Evolutionary conservation across 2,888 invertebrate species (phyloP).

Genomic region (Diloba caeruleocephala): DNA sequence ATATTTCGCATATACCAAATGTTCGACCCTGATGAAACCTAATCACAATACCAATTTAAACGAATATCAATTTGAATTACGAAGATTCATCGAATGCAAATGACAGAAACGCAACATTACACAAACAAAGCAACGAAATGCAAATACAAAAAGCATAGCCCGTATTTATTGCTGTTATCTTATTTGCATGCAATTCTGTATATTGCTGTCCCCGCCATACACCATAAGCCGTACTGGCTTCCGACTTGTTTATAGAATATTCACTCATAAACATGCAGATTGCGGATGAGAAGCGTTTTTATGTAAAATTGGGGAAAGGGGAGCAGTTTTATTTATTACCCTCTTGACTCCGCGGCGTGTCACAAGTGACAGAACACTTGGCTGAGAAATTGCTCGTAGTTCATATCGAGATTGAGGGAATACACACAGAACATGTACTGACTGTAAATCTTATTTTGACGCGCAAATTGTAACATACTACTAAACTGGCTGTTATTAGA

Average conservation of each 20-base stretch:
- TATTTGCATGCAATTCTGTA: slow-evolving; percentile 87
- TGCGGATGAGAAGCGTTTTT: slow-evolving; percentile 88
- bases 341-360: slow-evolving; percentile 82
- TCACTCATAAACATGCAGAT: slow-evolving; percentile 89
- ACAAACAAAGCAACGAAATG: slow-evolving; percentile 65
- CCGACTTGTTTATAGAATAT: slow-evolving; percentile 88
- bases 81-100: slow-evolving; percentile 27
- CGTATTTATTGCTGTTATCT: slow-evolving; percentile 85
- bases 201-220: slow-evolving; percentile 79
- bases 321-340: slow-evolving; percentile 87
- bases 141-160: slow-evolving; percentile 63
- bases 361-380: slow-evolving; percentile 69
- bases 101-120: slow-evolving; percentile 66
- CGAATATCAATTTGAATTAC: slow-evolving; percentile 13
- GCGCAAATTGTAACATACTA: not conserved
- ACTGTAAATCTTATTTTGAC: slow-evolving; percentile 29
- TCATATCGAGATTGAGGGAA: slow-evolving; percentile 65
- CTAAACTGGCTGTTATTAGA: too few species aligned
- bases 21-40: not conserved
- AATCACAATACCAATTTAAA: slow-evolving; percentile 1
- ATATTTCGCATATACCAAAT: not conserved
- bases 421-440: slow-evolving; percentile 22
- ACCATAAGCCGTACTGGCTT: slow-evolving; percentile 68
- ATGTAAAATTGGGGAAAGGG: slow-evolving; percentile 86
- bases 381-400: slow-evolving; percentile 73